Percentiles rank a stretch among this genome's conserved stretches.
phyloP scores from a whole-genome alignment of 2,113 vertebrate genomes.

The Pterocles gutturalis region DNA sequence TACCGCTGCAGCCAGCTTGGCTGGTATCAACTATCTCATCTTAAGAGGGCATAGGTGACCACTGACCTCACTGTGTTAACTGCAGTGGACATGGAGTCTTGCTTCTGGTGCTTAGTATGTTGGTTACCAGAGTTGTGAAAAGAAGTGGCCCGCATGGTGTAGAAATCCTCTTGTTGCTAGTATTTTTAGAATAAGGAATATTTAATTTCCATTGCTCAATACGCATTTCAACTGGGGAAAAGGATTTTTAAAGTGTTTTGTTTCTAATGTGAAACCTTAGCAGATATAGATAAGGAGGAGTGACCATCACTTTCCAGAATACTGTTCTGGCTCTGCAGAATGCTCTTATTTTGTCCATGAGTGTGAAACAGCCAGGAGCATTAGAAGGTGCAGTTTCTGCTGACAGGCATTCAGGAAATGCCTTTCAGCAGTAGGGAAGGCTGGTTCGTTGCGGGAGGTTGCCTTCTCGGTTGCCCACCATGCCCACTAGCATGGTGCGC shows the following conservation, averaged over 20 bases:
- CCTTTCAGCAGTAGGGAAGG: background rate
- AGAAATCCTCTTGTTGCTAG: background rate
- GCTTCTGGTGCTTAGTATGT: background rate
- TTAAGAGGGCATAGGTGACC: no score
- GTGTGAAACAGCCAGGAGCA: background rate
- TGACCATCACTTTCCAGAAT: background rate
- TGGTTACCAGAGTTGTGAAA: background rate
- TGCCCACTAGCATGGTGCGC: background rate
- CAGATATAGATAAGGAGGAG: background rate
- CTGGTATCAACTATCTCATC: accelerated
- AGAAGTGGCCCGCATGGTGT: background rate
- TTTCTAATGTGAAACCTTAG: background rate
- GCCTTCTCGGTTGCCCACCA: background rate
- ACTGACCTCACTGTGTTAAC: background rate
- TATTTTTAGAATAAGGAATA: background rate
- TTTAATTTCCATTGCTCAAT: background rate
- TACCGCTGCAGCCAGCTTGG: background rate
- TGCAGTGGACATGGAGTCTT: background rate
- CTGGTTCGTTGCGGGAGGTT: background rate
- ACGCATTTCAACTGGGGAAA: background rate
- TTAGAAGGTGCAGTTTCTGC: background rate
- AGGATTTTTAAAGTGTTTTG: background rate
- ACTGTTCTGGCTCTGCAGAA: background rate
- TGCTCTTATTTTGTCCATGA: background rate
- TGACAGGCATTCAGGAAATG: background rate